phyloP scores from a whole-genome alignment of 1,140 invertebrate genomes.

The Bombus ignitus region DNA sequence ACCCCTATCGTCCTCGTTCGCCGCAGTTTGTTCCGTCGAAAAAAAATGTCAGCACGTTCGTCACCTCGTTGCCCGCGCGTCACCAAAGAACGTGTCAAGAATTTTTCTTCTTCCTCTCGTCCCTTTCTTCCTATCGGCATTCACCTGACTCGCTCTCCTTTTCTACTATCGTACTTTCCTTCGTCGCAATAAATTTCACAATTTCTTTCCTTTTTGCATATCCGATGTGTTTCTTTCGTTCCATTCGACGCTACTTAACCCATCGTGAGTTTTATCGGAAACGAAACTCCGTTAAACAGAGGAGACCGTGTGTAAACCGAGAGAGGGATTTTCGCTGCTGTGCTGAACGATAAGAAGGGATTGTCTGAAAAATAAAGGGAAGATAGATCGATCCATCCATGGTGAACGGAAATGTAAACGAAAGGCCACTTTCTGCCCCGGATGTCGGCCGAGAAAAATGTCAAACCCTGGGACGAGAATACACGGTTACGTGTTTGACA shows the following conservation, averaged over 20 bases:
- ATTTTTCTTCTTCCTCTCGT: neutral
- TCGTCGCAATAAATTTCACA: no score
- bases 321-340: neutral
- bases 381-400: neutral
- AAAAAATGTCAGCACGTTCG: neutral
- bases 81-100: conserved; percentile 1
- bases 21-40: neutral
- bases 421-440: conserved; percentile 21
- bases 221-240: neutral
- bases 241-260: neutral
- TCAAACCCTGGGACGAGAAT: neutral
- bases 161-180: no score
- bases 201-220: no score
- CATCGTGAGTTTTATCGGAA: neutral
- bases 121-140: neutral
- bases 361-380: neutral
- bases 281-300: neutral
- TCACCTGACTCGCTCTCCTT: neutral
- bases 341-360: conserved; percentile 8
- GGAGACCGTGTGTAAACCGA: no score
- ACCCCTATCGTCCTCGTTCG: conserved; percentile 18
- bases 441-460: conserved; percentile 8
- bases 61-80: neutral
- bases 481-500: conserved; percentile 34
- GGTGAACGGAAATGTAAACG: conserved; percentile 27